Evolutionary conservation across 2,888 invertebrate genomes (phyloP), one percentile per base, ranked within the genome.

Genomic region (Drosophila prostipennis): DNA sequence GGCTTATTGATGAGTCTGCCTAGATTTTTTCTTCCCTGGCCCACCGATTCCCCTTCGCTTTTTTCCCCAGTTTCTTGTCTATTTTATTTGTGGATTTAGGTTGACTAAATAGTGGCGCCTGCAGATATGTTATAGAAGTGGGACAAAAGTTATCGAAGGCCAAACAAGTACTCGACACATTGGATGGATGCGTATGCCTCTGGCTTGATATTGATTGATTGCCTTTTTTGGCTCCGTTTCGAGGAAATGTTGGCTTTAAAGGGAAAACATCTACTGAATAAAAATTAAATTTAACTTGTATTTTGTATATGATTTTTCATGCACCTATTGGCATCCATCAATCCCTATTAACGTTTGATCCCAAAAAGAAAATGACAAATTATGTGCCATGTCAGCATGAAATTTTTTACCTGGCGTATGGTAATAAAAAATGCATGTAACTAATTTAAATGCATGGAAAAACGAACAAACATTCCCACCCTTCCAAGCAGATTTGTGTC

Each of bases 381-480:
- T 48, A 36, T 39, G 19, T 23, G 39, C 14, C 6, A 14, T 7
- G 40, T 61, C 39, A 26, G 34, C 39, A 6, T n/a, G 16, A 36
- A 48, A 52, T 58, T 74, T 39, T 54, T 11, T 23, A 6, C 49
- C 42, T 48, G 45, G 26, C 48, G 53, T 60, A 36, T 52, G 64
- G 45, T 72, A 52, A 83, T 81, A 72, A 70, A 86, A 68, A 65
- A 81, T 83, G 23, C 65, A 80, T 81, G 69, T 37, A 48, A 74
- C 78, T 83, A 83, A 81, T 81, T 86, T 83, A 86, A 72, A 81
- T 81, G 84, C 81, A 81, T 83, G 87, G 70, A 52, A 63, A 54
- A 32, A 54, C 23, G 61, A 16, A 40, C 29, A 55, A 54, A 59
- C 36, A 48, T 26, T 29, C 39, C 26, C 59, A 19, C 36, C 16